These are phyloP conservation scores for Anoura caudifer DNA, from an alignment of 2,113 vertebrate genomes.

Conservation along the genomic window DNA sequence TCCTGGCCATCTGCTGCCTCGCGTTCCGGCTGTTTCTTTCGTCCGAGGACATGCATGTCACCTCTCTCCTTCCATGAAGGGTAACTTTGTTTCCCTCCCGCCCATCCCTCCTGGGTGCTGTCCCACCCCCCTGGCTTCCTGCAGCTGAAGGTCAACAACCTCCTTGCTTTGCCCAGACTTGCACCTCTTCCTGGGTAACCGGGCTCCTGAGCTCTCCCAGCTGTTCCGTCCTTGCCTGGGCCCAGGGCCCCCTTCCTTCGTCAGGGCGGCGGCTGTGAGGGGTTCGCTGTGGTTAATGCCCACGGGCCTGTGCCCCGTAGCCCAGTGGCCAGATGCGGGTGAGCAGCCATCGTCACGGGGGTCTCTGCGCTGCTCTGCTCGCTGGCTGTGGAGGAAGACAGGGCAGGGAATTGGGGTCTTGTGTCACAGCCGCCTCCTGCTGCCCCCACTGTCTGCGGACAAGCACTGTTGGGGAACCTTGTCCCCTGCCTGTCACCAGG, in stretches of 20 bases:
- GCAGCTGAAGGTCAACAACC: fast-evolving
- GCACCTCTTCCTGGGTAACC: neutral
- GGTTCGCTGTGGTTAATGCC: neutral
- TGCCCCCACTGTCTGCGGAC: neutral
- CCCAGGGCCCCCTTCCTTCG: neutral
- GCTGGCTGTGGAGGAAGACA: neutral
- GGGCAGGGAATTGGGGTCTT: neutral
- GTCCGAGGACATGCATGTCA: neutral
- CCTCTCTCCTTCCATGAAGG: neutral
- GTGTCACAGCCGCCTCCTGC: neutral
- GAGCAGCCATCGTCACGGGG: fast-evolving
- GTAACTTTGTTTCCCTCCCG: neutral
- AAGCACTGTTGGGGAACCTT: neutral
- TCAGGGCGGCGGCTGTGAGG: neutral
- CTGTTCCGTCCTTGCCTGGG: neutral
- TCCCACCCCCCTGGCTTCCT: neutral
- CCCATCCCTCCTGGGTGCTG: neutral
- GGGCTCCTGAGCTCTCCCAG: neutral
- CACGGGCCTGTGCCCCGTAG: fast-evolving
- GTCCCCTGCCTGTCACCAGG: neutral
- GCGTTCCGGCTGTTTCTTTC: neutral
- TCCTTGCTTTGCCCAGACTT: neutral
- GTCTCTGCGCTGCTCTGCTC: fast-evolving
- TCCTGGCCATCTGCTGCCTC: neutral
- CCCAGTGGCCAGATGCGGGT: neutral